Base-by-base conservation (phyloP, 2,888 invertebrate genomes). In the Pelosia muscerda region DNA sequence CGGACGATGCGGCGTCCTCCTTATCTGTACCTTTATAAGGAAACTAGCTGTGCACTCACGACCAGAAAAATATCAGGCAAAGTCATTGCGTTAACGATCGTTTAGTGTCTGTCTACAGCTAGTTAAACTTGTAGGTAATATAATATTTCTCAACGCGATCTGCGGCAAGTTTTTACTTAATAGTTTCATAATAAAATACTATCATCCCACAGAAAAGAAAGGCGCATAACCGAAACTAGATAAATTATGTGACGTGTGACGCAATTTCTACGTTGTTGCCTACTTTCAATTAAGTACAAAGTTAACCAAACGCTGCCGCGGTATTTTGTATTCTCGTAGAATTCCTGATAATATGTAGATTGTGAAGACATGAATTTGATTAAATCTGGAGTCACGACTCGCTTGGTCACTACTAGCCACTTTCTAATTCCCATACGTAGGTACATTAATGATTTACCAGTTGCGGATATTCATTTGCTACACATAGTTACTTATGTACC, bases 1-100 rank as follows among this genome's bases (percentile, higher is more conserved):
- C 64, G 66, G 70, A 74, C 74, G 79, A 81, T 84, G 83, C 83
- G 82, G 81, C 81, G 81, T 79, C 79, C 88, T 84, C 86, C 89
- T 93, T 92, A 92, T 92, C 92, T 89, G 78, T 76, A 81, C 82
- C 91, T 91, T 87, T 92, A 92, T 90, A 92, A 92, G 91, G 91
- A 92, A 92, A 92, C 92, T 92, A 90, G 91, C 87, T 87, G 87
- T 87, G 89, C 89, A 88, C 92, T 92, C 89, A 90, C 87, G 89
- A 90, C 89, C 88, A 83, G 83, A 81, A 81, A 86, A 86, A 87
- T 89, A 83, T 78, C 81, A 84, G 77, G 84, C 85, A 87, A 88
- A 61, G 61, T 54, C 55, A 56, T 23, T 11, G 53, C 38, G 56
- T 25, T 56, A 66, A 22, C n/a, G 9, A 22, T 58, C 26, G 26